A percentile compares a stretch with the other conserved stretches of the same genome.
Conservation (phyloP, 2,888 invertebrate species). For the Dynastes grantii region DNA sequence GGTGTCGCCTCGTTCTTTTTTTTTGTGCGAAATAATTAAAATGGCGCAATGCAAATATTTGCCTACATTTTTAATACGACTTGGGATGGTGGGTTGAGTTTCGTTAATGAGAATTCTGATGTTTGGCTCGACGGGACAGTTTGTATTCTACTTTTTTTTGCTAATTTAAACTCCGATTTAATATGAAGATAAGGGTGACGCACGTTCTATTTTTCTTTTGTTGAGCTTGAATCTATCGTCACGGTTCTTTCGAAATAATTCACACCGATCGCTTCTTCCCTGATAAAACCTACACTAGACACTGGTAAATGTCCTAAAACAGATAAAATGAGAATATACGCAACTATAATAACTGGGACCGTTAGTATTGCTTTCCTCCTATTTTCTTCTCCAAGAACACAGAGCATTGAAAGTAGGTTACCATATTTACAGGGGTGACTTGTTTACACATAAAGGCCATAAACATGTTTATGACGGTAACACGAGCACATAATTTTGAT, state of each 20-base stretch:
- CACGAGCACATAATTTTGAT: neutral
- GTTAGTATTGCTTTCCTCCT: too few species aligned
- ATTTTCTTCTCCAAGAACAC: too few species aligned
- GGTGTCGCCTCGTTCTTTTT: constrained; percentile 34
- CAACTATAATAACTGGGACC: too few species aligned
- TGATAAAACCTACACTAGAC: too few species aligned
- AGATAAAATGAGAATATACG: too few species aligned
- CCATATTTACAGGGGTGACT: too few species aligned
- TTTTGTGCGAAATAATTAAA: constrained; percentile 52
- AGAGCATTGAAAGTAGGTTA: too few species aligned
- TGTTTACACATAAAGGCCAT: too few species aligned
- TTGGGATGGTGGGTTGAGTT: neutral
- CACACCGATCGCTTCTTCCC: too few species aligned
- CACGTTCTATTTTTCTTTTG: neutral
- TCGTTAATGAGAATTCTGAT: constrained; percentile 2
- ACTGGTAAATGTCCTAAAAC: too few species aligned
- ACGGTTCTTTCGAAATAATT: too few species aligned
- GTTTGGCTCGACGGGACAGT: neutral
- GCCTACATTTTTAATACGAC: constrained; percentile 38
- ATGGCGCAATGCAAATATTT: constrained; percentile 51
- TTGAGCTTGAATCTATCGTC: too few species aligned
- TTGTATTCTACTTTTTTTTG: constrained; percentile 3
- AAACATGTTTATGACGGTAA: neutral
- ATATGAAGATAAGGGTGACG: neutral
- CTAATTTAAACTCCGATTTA: constrained; percentile 2